A percentile compares a stretch with the other conserved stretches of the same genome.
Evolutionary conservation across 2,797 vertebrate genomes (phyloP).

Genomic region (Scyliorhinus canicula): DNA sequence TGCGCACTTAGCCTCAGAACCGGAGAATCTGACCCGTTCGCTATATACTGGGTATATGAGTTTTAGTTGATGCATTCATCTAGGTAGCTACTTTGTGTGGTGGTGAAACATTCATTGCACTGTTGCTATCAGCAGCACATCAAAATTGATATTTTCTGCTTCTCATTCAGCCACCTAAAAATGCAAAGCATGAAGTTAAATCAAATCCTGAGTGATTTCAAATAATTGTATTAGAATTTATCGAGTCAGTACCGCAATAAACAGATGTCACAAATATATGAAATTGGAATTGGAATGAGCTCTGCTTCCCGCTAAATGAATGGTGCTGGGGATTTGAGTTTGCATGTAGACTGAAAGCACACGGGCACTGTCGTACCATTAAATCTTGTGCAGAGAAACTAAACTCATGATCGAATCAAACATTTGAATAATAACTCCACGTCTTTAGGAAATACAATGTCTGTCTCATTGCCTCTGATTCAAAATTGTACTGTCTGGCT

Average conservation of each 20-base stretch:
- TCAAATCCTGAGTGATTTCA: background rate
- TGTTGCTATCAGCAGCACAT: background rate
- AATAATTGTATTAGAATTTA: constrained; percentile 12
- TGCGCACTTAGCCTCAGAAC: too few relatives aligned
- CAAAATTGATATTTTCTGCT: background rate
- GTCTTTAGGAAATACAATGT: background rate
- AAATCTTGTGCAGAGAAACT: background rate
- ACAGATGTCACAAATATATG: constrained; percentile 12
- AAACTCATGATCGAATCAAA: background rate
- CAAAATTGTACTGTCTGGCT: background rate
- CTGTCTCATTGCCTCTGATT: constrained; percentile 18
- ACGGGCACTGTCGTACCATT: background rate
- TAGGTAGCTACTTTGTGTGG: background rate
- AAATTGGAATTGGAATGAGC: constrained; percentile 31
- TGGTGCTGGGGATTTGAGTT: background rate
- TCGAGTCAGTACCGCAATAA: constrained; percentile 10
- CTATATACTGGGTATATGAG: background rate
- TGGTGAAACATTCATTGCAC: background rate
- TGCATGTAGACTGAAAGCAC: background rate
- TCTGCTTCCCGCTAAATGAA: constrained; percentile 5
- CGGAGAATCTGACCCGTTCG: too few relatives aligned
- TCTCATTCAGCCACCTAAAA: background rate
- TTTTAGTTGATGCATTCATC: background rate
- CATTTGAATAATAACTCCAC: constrained; percentile 24
- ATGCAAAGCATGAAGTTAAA: constrained; percentile 1